A percentile compares a stretch with the other conserved stretches of the same genome.
Evolutionary conservation across 2,113 vertebrate species (phyloP).

Genomic region (Podarcis muralis): DNA sequence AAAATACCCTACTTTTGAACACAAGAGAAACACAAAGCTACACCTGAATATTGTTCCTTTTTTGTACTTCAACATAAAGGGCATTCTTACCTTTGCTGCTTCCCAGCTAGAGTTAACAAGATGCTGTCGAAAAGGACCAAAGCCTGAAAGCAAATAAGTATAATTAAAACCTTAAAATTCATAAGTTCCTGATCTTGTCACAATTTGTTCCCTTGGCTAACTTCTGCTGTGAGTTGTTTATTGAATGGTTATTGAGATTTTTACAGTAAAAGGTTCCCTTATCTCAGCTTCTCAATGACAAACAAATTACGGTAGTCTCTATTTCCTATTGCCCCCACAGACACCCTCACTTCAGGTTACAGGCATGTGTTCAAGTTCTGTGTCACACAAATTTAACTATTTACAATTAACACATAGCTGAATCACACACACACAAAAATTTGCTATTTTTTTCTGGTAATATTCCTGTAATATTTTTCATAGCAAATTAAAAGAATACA

Average conservation of each 20-base stretch:
- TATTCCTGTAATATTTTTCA: background rate
- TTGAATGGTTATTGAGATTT: background rate
- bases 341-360: background rate
- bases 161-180: background rate
- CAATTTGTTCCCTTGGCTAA: background rate
- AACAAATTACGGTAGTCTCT: background rate
- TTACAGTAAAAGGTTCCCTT: background rate
- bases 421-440: too few species aligned
- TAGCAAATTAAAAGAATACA: background rate
- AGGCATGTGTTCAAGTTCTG: background rate
- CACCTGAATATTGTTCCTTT: background rate
- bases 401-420: background rate
- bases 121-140: conserved; percentile 84
- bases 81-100: conserved; percentile 81
- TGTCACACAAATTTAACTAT: background rate
- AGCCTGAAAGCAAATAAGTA: conserved; percentile 73
- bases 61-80: background rate
- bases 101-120: conserved; percentile 86
- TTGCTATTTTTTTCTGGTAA: background rate
- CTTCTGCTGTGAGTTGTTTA: background rate
- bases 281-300: background rate
- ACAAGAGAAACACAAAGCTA: background rate
- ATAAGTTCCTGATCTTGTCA: background rate
- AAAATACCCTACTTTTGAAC: conserved; percentile 9
- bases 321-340: background rate